Conservation (phyloP, 1,140 invertebrate species). For the Psilanteris sp. region DNA sequence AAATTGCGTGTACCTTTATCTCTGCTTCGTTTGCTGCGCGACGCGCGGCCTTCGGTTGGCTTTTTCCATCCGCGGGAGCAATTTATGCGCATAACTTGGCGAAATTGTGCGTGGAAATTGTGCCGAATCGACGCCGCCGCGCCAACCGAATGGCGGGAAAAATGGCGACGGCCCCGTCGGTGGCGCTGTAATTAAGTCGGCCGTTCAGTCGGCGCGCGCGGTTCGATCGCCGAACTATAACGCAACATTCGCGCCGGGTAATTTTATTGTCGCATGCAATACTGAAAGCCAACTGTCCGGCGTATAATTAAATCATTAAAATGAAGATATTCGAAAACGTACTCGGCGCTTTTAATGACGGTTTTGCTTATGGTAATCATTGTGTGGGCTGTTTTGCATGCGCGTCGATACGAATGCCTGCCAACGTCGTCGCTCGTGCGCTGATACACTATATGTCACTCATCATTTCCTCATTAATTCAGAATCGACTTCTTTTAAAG, state of each 20-base stretch:
- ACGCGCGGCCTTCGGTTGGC: constrained; percentile 5
- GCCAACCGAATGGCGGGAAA: background rate
- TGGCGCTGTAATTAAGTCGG: constrained; percentile 1
- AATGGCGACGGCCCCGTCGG: background rate
- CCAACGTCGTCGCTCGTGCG: constrained; percentile 10
- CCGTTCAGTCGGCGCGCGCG: background rate
- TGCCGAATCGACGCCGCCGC: background rate
- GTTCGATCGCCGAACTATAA: constrained; percentile 13
- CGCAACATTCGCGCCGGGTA: constrained; percentile 13
- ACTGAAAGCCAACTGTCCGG: background rate
- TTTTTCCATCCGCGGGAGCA: constrained; percentile 6
- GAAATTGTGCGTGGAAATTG: constrained; percentile 20
- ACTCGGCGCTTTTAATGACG: constrained; percentile 27
- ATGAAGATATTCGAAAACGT: constrained; percentile 51
- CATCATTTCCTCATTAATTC: constrained; percentile 71
- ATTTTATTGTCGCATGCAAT: constrained; percentile 29
- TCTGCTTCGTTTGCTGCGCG: constrained; percentile 2
- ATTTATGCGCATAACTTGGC: constrained; percentile 18
- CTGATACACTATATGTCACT: constrained; percentile 61
- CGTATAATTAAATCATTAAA: constrained; percentile 49
- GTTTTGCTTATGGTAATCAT: constrained; percentile 54
- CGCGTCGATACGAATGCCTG: constrained; percentile 23
- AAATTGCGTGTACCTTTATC: constrained; percentile 6
- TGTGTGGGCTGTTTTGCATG: constrained; percentile 48
- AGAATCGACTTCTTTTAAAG: constrained; percentile 62